Base-by-base conservation (phyloP, 2,888 invertebrate genomes). In the Cryptus viduatorius region DNA sequence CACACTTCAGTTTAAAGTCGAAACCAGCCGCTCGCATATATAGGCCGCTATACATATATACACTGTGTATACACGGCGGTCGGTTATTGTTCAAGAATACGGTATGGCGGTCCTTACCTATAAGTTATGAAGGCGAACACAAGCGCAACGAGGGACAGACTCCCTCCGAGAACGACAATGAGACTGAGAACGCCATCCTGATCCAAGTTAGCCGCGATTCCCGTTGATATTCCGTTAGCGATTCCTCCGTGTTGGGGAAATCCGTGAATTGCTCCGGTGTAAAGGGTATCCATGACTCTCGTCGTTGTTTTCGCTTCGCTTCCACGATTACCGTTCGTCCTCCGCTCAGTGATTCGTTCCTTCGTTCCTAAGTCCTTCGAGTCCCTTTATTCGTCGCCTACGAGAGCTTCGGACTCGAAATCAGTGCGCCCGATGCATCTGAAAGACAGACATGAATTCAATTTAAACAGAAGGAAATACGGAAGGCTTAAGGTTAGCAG, bases 51-150 rank as follows among this genome's bases (percentile, higher is more conserved):
- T n/a, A n/a, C 3, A 24, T 24, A 24, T 24, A 24, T 24, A 24
- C 24, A 24, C 24, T 24, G 24, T 24, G 24, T 24, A 37, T 12
- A 19, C 59, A 59, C 56, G 44, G 61, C 48, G 7, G 7, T 16
- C 19, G 46, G 46, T n/a, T 19, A 65, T 80, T 80, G 61, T 80
- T 75, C n/a, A 4, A 16, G n/a, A 31, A 79, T 16, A 37, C 4
- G 37, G 59, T 65, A 14, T 72, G 82, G 48, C 19, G 76, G 46
- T 59, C 84, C 94, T 94, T 93, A 96, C 96, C 96, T 96, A 94
- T 96, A 96, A 1, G 96, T 96, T 88, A 96, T 96, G 93, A 96
- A 96, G 85, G 96, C 96, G 92, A 96, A 96, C 67, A 96, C 96
- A 61, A 96, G 94, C 24, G 96, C 96, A 46, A 96, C 96, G 76